Evolutionary conservation across 2,888 invertebrate species (phyloP), one percentile per base, ranked within the genome.

Genomic region (Sepiola atlantica): DNA sequence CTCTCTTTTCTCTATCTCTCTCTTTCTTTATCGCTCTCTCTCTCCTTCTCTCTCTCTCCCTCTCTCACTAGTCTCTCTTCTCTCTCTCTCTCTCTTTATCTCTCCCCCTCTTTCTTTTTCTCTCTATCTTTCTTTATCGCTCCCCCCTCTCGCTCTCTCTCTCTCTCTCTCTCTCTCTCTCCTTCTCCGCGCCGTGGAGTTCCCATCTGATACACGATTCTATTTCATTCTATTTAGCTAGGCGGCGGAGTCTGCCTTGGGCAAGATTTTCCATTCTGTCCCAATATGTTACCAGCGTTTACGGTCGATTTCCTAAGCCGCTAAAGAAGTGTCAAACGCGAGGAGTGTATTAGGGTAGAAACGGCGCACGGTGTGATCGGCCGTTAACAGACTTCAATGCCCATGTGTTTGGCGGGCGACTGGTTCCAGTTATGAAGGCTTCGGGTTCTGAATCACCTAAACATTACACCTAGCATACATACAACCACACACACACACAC

Each of bases 351-450:
- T 77, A 77, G 16, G 77, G 77, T 45, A 32, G 18, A 32, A 32
- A 21, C 16, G n/a, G n/a, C n/a, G 77, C 32, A 32, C 16, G 18
- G 32, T n/a, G n/a, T n/a, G 77, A 77, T 77, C n/a, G 18, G 77
- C 32, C n/a, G n/a, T 77, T 77, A n/a, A 77, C 77, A 32, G 77
- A 77, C 77, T 77, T 77, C n/a, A 32, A 77, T 77, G 77, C n/a
- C 77, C n/a, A 77, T 77, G 77, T 77, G 77, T n/a, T 77, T 77
- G 77, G 77, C n/a, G 77, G 77, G 77, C 77, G 77, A 32, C n/a
- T 77, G 77, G 77, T 77, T 77, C 32, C 16, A 14, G 77, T 77
- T 77, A 77, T 77, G 77, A 77, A 24, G 77, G 12, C 12, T 10
- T n/a, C 21, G 14, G 77, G 21, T 77, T 77, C 77, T 77, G 77